These are phyloP conservation scores for Carduelis carduelis DNA, from an alignment of 2,797 vertebrate genomes.

Conservation along the genomic window DNA sequence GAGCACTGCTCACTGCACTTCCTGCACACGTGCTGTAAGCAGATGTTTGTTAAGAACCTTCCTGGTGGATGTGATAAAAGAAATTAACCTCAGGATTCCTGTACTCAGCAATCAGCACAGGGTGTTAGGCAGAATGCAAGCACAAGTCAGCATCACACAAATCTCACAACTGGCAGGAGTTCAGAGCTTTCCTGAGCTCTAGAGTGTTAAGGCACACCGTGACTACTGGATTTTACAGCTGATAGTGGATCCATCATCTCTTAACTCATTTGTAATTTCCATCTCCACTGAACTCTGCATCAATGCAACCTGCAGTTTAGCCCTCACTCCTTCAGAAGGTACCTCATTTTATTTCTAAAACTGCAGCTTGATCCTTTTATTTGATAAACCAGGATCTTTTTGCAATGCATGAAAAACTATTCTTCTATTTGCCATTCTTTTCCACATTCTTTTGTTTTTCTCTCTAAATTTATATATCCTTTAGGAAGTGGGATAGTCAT, in stretches of 20 bases:
- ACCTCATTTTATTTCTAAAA: neutral
- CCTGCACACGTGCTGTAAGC: neutral
- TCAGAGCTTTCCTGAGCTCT: neutral
- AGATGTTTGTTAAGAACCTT: rapidly evolving
- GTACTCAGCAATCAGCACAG: neutral
- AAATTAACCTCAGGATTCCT: neutral
- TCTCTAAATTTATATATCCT: neutral
- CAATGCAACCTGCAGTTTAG: neutral
- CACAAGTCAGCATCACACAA: neutral
- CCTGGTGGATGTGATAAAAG: neutral
- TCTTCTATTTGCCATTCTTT: neutral
- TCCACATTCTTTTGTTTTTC: neutral
- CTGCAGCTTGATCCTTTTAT: neutral
- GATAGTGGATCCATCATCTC: neutral
- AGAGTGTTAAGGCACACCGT: neutral
- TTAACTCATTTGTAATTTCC: neutral
- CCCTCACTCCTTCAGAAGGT: neutral
- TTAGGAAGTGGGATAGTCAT: neutral
- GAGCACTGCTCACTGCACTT: neutral
- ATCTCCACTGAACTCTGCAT: neutral
- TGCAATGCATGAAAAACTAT: neutral
- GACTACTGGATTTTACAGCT: neutral
- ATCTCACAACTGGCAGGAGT: neutral
- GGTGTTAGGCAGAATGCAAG: neutral
- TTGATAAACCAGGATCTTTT: neutral